Percentiles rank a stretch among this genome's conserved stretches.
Conservation (phyloP, 2,113 vertebrate species). For the Platysteira castanea region DNA sequence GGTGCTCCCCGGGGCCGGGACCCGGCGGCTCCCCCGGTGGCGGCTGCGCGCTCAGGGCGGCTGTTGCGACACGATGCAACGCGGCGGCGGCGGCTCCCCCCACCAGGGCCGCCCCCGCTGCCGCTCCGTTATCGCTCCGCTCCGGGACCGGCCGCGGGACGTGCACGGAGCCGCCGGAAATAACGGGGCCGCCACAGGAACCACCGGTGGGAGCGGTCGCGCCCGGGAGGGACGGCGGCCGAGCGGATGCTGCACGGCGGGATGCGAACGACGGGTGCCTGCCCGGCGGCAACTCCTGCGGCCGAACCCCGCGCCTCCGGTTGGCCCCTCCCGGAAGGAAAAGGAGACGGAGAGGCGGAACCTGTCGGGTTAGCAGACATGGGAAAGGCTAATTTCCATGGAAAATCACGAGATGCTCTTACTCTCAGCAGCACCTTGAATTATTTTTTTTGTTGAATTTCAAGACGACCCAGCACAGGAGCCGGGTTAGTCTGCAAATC, state of each 20-base stretch:
- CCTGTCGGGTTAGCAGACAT: fast-evolving
- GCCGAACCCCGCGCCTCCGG: not conserved
- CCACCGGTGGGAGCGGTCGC: not conserved
- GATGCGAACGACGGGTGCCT: not conserved
- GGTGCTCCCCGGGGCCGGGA: not conserved
- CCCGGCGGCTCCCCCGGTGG: not conserved
- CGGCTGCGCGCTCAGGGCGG: not conserved
- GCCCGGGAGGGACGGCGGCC: not conserved
- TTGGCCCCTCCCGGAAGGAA: not conserved
- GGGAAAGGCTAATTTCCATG: fast-evolving
- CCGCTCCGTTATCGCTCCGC: not conserved
- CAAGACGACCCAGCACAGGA: not conserved
- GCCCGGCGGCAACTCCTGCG: not conserved
- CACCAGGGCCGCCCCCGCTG: not conserved
- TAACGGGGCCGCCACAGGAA: not conserved
- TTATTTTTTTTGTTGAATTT: fast-evolving
- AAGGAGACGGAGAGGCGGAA: not conserved
- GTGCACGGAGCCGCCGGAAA: not conserved
- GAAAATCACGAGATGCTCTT: not conserved
- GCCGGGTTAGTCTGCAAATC: not conserved
- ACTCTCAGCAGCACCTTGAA: fast-evolving
- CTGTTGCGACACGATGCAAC: not conserved
- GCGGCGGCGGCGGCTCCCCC: too few species aligned
- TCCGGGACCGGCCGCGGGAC: not conserved
- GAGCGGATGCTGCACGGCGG: not conserved